A percentile compares a stretch with the other conserved stretches of the same genome.
phyloP scores from a whole-genome alignment of 2,113 vertebrate species.

The Picathartes gymnocephalus region DNA sequence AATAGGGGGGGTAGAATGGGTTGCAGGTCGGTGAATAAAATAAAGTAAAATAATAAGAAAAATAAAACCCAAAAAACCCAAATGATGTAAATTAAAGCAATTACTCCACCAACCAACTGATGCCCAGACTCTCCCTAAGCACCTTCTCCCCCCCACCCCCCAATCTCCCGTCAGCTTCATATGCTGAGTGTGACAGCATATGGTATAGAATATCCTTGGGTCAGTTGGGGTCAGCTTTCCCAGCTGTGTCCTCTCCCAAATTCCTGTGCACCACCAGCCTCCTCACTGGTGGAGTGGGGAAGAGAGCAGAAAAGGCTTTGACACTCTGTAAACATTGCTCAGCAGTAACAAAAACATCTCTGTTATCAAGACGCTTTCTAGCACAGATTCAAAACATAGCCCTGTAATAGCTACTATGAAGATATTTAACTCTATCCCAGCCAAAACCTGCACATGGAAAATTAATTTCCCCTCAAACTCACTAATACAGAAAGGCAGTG shows the following conservation, averaged over 20 bases:
- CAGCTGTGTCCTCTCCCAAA: neutral
- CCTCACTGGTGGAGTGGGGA: neutral
- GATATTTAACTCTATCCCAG: neutral
- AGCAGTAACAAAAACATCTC: neutral
- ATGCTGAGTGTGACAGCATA: neutral
- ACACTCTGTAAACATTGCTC: neutral
- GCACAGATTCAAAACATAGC: neutral
- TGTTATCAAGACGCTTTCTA: neutral
- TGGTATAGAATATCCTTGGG: neutral
- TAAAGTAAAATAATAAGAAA: neutral
- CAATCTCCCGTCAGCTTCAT: neutral
- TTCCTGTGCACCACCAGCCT: neutral
- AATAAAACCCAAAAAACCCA: neutral
- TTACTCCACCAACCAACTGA: neutral
- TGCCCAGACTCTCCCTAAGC: neutral
- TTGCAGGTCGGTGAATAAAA: neutral
- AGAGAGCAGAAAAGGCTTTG: neutral
- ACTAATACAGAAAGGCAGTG: neutral
- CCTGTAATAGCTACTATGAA: neutral
- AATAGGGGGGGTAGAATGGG: neutral
- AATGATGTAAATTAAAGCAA: neutral
- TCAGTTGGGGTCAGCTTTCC: neutral
- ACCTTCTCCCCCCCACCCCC: accelerated
- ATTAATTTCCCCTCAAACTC: neutral
- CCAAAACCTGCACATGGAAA: neutral